Conservation (phyloP, 2,113 vertebrate species). For the Lophotis ruficrista region DNA sequence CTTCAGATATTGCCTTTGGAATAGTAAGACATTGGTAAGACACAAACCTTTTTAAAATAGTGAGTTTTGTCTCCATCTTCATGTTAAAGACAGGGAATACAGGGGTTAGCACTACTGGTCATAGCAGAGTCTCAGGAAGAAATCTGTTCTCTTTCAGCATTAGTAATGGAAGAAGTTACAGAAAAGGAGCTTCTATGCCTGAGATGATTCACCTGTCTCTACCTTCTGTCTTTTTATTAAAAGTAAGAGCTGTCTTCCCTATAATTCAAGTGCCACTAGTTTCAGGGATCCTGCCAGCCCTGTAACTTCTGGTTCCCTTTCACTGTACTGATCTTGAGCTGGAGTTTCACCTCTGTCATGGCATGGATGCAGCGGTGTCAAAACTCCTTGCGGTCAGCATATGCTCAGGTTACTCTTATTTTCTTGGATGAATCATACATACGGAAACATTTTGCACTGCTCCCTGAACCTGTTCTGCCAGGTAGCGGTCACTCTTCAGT, state of each 20-base stretch:
- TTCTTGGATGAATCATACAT: background rate
- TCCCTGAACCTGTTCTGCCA: background rate
- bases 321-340: background rate
- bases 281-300: background rate
- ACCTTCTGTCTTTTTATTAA: background rate
- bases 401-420: background rate
- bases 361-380: background rate
- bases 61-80: background rate
- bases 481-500: background rate
- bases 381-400: background rate
- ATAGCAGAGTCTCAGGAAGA: background rate
- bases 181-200: background rate
- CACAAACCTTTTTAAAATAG: background rate
- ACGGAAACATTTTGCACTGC: background rate
- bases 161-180: background rate
- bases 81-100: background rate
- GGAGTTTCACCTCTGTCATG: background rate
- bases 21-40: background rate
- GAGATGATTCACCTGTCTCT: background rate
- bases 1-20: background rate
- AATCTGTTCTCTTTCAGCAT: background rate
- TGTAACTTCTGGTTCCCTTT: background rate
- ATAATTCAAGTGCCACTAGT: background rate
- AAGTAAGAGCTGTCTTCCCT: background rate
- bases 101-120: background rate